Evolutionary conservation across 2,797 vertebrate genomes (phyloP).

Genomic region (Centroberyx gerrardi): DNA sequence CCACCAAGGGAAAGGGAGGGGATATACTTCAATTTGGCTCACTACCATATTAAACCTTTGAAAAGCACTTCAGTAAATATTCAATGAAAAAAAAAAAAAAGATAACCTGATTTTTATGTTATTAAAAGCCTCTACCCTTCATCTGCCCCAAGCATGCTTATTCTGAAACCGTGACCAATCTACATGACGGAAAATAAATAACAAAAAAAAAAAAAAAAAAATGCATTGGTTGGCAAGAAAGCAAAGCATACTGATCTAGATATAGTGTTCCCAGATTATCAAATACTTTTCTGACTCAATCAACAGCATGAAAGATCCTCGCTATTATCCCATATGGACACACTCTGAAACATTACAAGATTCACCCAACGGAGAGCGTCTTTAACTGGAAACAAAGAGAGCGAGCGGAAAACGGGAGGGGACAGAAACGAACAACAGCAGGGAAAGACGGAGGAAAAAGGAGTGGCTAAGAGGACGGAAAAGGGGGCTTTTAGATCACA

Average conservation of each 20-base stretch:
- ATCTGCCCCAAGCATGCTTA: conserved; percentile 33
- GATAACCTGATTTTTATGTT: conserved; percentile 41
- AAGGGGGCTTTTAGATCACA: conserved; percentile 71
- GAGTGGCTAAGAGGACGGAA: conserved; percentile 59
- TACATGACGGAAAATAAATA: conserved; percentile 36
- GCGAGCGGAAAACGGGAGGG: conserved; percentile 49
- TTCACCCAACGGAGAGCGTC: conserved; percentile 11
- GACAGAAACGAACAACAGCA: conserved; percentile 37
- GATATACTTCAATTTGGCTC: conserved; percentile 59
- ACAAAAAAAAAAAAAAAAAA: conserved; percentile 19
- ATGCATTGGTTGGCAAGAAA: conserved; percentile 3
- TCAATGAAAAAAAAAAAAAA: conserved; percentile 46
- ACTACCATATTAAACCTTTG: conserved; percentile 50
- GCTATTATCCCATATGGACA: conserved; percentile 27
- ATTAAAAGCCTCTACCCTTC: conserved; percentile 53
- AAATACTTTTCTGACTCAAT: conserved; percentile 33
- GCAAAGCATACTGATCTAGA: conserved; percentile 29
- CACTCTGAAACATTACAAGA: conserved; percentile 46
- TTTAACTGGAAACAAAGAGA: conserved; percentile 50
- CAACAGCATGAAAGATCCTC: not conserved
- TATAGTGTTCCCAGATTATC: conserved; percentile 29
- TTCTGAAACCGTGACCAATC: conserved; percentile 35
- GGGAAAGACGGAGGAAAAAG: conserved; percentile 48
- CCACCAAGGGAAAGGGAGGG: conserved; percentile 53
- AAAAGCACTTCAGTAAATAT: conserved; percentile 64